A percentile compares a stretch with the other conserved stretches of the same genome.
Conservation (phyloP, 2,888 invertebrate genomes). For the Augochlorella aurata region DNA sequence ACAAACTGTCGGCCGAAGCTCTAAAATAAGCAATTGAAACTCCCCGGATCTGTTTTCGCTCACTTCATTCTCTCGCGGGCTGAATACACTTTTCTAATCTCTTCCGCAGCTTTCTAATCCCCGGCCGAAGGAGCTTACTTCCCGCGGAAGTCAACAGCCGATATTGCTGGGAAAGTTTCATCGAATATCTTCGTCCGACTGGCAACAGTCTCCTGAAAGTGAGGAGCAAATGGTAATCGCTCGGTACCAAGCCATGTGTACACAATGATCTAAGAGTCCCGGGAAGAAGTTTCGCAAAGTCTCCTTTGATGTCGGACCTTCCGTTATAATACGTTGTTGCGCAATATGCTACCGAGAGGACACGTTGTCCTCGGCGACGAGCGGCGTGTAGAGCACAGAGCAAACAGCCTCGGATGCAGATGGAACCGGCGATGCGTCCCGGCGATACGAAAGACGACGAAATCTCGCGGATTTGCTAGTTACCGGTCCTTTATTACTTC, state of each 20-base stretch:
- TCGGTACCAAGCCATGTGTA: conserved; percentile 12
- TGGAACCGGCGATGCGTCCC: background rate
- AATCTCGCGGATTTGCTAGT: background rate
- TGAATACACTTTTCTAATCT: conserved; percentile 41
- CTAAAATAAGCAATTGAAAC: conserved; percentile 25
- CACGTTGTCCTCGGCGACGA: background rate
- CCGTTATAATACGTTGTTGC: conserved; percentile 9
- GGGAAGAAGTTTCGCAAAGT: conserved; percentile 8
- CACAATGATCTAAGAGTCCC: conserved; percentile 13
- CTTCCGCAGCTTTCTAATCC: conserved; percentile 23
- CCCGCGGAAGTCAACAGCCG: conserved; percentile 28
- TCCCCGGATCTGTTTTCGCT: conserved; percentile 18
- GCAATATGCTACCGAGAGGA: conserved; percentile 5
- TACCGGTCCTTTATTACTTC: background rate
- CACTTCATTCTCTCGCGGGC: conserved; percentile 19
- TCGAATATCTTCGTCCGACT: conserved; percentile 17
- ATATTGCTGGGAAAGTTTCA: conserved; percentile 25
- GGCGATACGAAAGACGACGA: background rate
- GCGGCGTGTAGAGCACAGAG: background rate
- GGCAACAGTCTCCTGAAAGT: conserved; percentile 11
- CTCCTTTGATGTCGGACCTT: background rate
- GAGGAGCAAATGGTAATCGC: conserved; percentile 29
- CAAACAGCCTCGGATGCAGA: background rate
- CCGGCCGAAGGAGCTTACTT: conserved; percentile 11
- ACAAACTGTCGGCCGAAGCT: background rate